Conservation (phyloP, 2,888 invertebrate species). For the Leptinotarsa juncta region DNA sequence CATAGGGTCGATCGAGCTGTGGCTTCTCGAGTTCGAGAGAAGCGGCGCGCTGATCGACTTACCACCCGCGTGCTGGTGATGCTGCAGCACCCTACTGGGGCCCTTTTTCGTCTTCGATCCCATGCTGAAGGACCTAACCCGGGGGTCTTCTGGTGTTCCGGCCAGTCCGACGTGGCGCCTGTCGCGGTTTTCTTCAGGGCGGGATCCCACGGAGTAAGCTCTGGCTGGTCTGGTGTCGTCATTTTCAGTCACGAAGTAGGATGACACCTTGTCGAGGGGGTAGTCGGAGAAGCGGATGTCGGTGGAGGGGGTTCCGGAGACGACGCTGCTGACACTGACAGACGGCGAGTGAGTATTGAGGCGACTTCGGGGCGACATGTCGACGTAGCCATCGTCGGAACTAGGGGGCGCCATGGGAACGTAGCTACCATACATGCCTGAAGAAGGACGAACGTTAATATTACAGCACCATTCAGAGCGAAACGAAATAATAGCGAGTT, state of each 20-base stretch:
- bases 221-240: constrained; percentile 72
- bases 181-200: constrained; percentile 70
- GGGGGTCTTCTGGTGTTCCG: constrained; percentile 66
- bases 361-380: constrained; percentile 67
- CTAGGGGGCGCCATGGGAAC: constrained; percentile 78
- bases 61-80: constrained; percentile 57
- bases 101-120: constrained; percentile 74
- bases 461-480: neutral
- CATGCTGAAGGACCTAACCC: constrained; percentile 82
- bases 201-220: constrained; percentile 88
- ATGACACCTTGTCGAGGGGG: constrained; percentile 83
- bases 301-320: constrained; percentile 85
- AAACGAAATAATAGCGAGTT: too few relatives aligned
- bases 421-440: constrained; percentile 62
- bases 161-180: constrained; percentile 59
- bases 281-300: constrained; percentile 82
- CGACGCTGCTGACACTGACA: constrained; percentile 79
- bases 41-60: constrained; percentile 80
- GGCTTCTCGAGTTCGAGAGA: constrained; percentile 59
- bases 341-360: constrained; percentile 70
- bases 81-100: constrained; percentile 55
- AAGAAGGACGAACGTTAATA: neutral
- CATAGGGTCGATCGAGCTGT: constrained; percentile 72
- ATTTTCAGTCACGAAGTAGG: constrained; percentile 76
- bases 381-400: constrained; percentile 70